Conservation (phyloP, 2,113 vertebrate genomes). For the Phainopepla nitens region DNA sequence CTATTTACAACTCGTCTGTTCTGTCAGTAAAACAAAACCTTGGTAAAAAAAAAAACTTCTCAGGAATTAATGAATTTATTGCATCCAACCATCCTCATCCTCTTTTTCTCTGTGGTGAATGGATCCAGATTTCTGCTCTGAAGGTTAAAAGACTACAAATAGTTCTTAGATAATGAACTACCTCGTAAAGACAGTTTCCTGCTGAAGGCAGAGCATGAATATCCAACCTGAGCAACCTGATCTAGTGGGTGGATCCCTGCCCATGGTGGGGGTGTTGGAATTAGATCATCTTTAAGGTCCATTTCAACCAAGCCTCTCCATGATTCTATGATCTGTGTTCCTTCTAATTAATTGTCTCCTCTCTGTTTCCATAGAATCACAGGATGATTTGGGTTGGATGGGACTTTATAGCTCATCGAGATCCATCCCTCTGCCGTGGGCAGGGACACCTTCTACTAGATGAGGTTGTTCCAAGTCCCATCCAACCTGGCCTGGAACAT, state of each 20-base stretch:
- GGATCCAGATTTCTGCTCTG: neutral
- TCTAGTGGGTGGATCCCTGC: neutral
- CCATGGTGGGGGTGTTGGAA: neutral
- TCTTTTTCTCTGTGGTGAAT: neutral
- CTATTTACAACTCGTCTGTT: neutral
- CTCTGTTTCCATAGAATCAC: neutral
- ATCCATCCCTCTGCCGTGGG: accelerated
- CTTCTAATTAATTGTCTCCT: neutral
- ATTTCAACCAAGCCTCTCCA: neutral
- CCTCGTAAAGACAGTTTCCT: neutral
- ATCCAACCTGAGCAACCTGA: neutral
- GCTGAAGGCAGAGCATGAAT: neutral
- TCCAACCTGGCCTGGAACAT: neutral
- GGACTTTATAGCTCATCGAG: accelerated
- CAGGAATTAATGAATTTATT: neutral
- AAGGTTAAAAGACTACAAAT: neutral
- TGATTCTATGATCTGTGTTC: neutral
- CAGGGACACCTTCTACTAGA: neutral
- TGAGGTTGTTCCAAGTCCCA: neutral
- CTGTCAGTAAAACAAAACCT: neutral
- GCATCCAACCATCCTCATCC: accelerated
- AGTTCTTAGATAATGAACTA: neutral
- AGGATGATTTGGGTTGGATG: neutral
- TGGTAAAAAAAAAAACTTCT: neutral
- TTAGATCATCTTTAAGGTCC: neutral